Base-by-base conservation (phyloP, 2,888 invertebrate species). In the Acleris laterana region DNA sequence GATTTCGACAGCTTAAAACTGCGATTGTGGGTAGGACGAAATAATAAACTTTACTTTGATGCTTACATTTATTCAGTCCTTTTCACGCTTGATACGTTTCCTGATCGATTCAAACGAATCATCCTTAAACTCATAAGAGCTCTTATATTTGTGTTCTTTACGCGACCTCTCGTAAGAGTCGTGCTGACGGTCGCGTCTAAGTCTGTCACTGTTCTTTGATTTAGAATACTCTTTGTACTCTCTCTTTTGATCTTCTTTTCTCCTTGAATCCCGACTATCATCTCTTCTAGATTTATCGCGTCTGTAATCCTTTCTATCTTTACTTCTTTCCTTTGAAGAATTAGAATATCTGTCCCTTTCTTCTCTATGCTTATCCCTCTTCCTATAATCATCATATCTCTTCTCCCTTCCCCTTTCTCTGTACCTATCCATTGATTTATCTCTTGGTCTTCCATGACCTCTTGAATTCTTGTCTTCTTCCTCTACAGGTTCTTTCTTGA, bases 1-100 rank as follows among this genome's bases (percentile, higher is more conserved):
- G 25, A n/a, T 20, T 20, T 25, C 7, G 28, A 25, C 25, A 28
- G 28, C 28, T 7, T 28, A 28, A 28, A 28, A 28, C 28, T 7
- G 28, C 7, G 7, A 32, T 3, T 20, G 20, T 20, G n/a, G 17
- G 7, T 5, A 32, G 11, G 19, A 57, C 7, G 1, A 62, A 57
- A 22, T 44, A 46, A 57, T 20, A 25, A 20, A 9, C 20, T 58
- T 46, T 9, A 48, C n/a, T 32, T 51, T 2, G 11, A 55, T 22
- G 17, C 16, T 32, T 20, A 25, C 9, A 49, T 59, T 48, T 55
- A 60, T 60, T 64, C 48, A 60, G 20, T 60, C 59, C 49, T 55
- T 64, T 52, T 64, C 64, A 19, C 49, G 42, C 42, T 64, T 64
- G n/a, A 64, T 60, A 20, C 59, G 59, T 22, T 59, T 53, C 3